Evolutionary conservation across 2,113 vertebrate species (phyloP).

Genomic region (Odocoileus hemionus): DNA sequence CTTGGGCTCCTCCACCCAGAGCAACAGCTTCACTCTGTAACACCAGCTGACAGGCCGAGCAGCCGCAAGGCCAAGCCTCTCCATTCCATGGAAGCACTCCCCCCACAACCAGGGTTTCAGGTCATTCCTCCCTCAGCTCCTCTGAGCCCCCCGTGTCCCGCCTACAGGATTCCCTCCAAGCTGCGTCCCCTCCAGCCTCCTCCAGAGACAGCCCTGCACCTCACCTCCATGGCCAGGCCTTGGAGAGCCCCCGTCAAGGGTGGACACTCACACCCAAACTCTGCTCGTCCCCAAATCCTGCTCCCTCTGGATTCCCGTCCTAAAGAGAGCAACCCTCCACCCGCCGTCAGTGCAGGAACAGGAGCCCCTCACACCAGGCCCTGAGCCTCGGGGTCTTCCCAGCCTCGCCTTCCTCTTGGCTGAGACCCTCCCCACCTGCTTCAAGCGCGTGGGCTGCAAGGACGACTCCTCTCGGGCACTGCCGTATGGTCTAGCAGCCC

Average conservation of each 20-base stretch:
- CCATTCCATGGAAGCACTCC: accelerated
- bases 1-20: too few relatives aligned
- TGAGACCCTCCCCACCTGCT: not conserved
- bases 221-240: accelerated
- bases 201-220: not conserved
- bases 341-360: not conserved
- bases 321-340: not conserved
- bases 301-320: not conserved
- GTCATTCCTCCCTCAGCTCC: not conserved
- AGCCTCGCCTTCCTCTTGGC: accelerated
- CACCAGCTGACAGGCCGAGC: not conserved
- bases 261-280: not conserved
- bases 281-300: not conserved
- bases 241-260: not conserved
- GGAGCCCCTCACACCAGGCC: too few relatives aligned
- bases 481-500: not conserved
- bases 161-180: not conserved
- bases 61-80: accelerated
- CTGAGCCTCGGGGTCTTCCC: not conserved
- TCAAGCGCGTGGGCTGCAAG: not conserved
- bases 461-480: not conserved
- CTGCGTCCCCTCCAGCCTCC: not conserved
- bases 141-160: not conserved
- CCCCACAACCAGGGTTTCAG: accelerated
- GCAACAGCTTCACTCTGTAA: not conserved